Evolutionary conservation across 2,113 vertebrate species (phyloP).

Genomic region (Madoqua kirkii): DNA sequence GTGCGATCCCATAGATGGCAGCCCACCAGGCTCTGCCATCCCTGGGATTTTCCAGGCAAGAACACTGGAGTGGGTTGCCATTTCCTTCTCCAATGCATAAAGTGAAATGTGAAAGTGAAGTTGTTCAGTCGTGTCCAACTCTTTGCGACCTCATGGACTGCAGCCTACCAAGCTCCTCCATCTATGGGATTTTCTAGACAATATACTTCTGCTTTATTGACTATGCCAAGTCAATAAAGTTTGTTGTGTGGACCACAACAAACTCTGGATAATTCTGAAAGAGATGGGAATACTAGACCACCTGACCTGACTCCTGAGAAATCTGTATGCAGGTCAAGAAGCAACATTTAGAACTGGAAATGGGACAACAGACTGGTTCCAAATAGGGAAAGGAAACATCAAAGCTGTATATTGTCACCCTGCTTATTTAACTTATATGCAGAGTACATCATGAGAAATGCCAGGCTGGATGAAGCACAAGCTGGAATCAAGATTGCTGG

Average conservation of each 20-base stretch:
- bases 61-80: too few relatives aligned
- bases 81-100: too few relatives aligned
- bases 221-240: not conserved
- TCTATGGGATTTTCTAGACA: too few relatives aligned
- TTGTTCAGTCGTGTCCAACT: fast-evolving
- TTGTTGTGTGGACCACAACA: not conserved
- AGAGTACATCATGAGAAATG: fast-evolving
- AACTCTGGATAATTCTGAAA: not conserved
- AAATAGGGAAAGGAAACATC: not conserved
- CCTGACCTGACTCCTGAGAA: not conserved
- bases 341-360: not conserved
- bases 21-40: too few relatives aligned
- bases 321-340: not conserved
- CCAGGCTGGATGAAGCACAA: not conserved
- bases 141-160: too few relatives aligned
- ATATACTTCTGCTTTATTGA: not conserved
- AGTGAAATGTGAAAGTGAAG: too few relatives aligned
- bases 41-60: too few relatives aligned
- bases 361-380: not conserved
- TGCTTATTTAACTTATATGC: not conserved
- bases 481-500: not conserved
- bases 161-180: too few relatives aligned
- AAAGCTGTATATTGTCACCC: not conserved
- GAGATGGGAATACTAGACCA: not conserved
- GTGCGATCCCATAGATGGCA: fast-evolving